phyloP scores from a whole-genome alignment of 2,797 vertebrate species.

The Synaphobranchus kaupii region DNA sequence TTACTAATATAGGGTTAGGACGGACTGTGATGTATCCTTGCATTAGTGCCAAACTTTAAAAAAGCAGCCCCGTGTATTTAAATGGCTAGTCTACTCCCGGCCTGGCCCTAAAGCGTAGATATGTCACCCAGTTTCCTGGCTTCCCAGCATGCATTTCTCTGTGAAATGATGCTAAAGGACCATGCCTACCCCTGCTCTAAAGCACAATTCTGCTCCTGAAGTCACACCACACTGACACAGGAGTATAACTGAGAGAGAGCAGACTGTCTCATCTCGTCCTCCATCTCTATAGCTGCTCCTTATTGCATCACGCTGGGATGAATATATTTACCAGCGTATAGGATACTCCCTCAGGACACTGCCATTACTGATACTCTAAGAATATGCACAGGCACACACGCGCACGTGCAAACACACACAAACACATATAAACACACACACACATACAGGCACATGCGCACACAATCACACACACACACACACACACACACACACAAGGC shows the following conservation, averaged over 20 bases:
- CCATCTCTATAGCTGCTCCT: neutral
- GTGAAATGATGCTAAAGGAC: neutral
- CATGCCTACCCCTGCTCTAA: neutral
- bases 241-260: neutral
- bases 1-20: neutral
- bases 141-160: neutral
- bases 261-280: neutral
- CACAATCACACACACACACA: neutral
- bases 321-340: neutral
- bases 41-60: neutral
- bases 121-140: neutral
- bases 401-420: neutral
- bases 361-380: neutral
- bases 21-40: neutral
- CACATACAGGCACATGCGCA: conserved; percentile 47
- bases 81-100: neutral
- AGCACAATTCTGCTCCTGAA: neutral
- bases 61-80: neutral
- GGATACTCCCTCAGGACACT: neutral
- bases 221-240: too few species aligned
- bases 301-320: neutral
- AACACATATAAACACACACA: neutral
- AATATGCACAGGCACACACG: conserved; percentile 14
- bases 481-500: too few species aligned
- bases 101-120: neutral